Percentiles rank a stretch among this genome's conserved stretches.
Conservation (phyloP, 2,888 invertebrate species). For the Phymatocera aterrima region DNA sequence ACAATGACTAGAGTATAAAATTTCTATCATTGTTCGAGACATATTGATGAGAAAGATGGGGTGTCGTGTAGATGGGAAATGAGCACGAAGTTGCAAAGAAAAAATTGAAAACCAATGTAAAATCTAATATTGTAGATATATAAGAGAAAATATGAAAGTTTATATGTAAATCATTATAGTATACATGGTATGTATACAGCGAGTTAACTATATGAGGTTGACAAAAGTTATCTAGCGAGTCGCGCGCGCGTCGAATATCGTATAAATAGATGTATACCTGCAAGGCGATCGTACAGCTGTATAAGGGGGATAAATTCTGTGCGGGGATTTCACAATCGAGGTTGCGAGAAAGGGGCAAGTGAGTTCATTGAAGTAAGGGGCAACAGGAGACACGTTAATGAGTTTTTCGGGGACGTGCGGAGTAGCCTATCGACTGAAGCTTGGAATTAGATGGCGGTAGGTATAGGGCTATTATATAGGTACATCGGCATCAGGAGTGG, state of each 20-base stretch:
- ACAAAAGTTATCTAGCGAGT: slow-evolving; percentile 52
- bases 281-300: slow-evolving; percentile 40
- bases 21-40: too few relatives aligned
- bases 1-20: too few relatives aligned
- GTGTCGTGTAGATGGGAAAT: too few relatives aligned
- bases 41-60: too few relatives aligned
- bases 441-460: slow-evolving; percentile 63
- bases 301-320: slow-evolving; percentile 51
- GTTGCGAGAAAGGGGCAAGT: slow-evolving; percentile 37
- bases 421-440: slow-evolving; percentile 68
- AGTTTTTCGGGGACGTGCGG: slow-evolving; percentile 72
- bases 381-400: slow-evolving; percentile 71
- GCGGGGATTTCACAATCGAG: slow-evolving; percentile 30
- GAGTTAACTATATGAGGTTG: slow-evolving; percentile 59
- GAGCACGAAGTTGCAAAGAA: too few relatives aligned
- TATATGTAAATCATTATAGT: slow-evolving; percentile 49
- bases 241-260: slow-evolving; percentile 17
- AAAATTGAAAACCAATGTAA: too few relatives aligned
- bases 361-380: slow-evolving; percentile 45
- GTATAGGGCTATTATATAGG: not conserved
- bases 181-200: slow-evolving; percentile 50
- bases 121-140: too few relatives aligned
- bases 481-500: too few relatives aligned
- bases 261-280: not conserved
- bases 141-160: slow-evolving; percentile 32